Conservation (phyloP, 2,113 vertebrate species). For the Sminthopsis crassicaudata region DNA sequence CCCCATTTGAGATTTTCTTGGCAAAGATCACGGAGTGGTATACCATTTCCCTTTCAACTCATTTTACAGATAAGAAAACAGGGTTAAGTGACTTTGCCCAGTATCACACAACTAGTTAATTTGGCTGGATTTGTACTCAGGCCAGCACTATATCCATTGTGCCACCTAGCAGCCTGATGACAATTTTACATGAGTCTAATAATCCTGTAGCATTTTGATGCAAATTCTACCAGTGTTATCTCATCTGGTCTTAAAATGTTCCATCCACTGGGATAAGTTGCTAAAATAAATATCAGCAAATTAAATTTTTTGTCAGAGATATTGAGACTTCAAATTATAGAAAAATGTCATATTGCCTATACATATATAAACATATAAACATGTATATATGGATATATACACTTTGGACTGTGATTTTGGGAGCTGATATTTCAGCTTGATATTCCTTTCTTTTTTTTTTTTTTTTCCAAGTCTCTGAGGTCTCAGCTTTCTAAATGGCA, state of each 20-base stretch:
- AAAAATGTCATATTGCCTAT: conserved; percentile 4
- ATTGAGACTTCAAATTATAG: conserved; percentile 12
- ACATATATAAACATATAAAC: too few relatives aligned
- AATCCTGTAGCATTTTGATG: conserved; percentile 23
- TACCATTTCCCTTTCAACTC: not conserved
- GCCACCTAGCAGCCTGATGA: not conserved
- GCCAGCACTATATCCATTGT: not conserved
- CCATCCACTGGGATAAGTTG: not conserved
- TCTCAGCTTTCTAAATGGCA: not conserved
- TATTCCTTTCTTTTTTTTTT: not conserved
- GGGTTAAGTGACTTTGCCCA: not conserved
- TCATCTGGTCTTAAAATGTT: conserved; percentile 41
- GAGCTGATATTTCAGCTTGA: conserved; percentile 36
- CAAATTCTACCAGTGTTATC: not conserved
- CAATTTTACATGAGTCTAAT: conserved; percentile 2
- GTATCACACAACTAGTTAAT: not conserved
- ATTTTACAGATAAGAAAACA: not conserved
- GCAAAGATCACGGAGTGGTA: too few relatives aligned
- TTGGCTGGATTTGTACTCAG: not conserved
- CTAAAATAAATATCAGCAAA: not conserved
- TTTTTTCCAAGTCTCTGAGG: not conserved
- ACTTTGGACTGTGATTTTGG: conserved; percentile 39
- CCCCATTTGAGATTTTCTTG: conserved; percentile 5
- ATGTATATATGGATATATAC: conserved; percentile 7
- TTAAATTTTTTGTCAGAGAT: conserved; percentile 9